Evolutionary conservation across 2,888 invertebrate genomes (phyloP), one percentile per base, ranked within the genome.

Genomic region (Watsonalla binaria): DNA sequence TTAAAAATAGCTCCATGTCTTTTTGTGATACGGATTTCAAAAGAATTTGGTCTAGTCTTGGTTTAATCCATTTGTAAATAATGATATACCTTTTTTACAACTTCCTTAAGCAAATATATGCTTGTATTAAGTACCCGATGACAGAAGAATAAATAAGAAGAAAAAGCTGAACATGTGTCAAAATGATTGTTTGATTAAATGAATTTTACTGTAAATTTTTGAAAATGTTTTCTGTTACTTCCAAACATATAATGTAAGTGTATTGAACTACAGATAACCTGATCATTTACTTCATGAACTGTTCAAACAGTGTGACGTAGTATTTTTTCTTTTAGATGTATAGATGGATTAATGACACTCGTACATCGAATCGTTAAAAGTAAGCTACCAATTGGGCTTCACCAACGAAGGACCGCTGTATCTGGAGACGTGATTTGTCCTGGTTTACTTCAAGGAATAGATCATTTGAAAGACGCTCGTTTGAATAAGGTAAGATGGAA

Each of bases 391-490:
- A 34, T 46, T 14, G 33, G 46, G 39, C 5, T 4, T 42, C 6
- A 42, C 5, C 42, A 42, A 11, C 9, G 11, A 11, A 42, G 42
- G 11, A 11, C 42, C 2, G 42, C 11, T 42, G 42, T 11, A 11
- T 92, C 92, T 37, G 94, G 94, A 46, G 94, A 94, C 72, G 90
- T 93, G 59, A 81, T 94, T 53, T 93, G 93, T 61, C 95, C 95
- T 46, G 93, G 94, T 55, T 93, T 94, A 91, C 93, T 95, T 51
- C 93, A 94, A 84, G 96, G 96, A 58, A 94, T 96, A 62, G 96
- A 96, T 76, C 94, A 95, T 80, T 84, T 96, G 46, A 90, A 94
- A 70, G 95, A 95, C 84, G 95, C 96, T 5, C 91, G 95, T 55
- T 90, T 96, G 53, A 96, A 96, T 80, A 96, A 96, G 93, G 96